These are phyloP conservation scores for Heterodera carotae DNA, from an alignment of 1,140 invertebrate genomes.

Conservation along the genomic window DNA sequence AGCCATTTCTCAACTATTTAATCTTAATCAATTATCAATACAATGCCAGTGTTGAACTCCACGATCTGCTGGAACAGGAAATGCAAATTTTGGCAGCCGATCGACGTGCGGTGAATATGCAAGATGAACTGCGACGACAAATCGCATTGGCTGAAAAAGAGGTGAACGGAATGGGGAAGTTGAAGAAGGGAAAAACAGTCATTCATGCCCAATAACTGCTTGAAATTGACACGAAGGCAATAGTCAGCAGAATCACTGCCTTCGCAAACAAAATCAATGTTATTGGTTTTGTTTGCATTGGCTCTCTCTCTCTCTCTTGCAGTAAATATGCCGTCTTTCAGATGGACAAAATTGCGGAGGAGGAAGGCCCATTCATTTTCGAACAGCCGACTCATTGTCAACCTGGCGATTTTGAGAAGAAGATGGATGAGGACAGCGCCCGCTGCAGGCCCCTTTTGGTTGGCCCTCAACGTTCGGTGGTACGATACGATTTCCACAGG, in stretches of 20 bases:
- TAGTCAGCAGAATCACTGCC: too few species aligned
- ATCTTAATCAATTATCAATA: background rate
- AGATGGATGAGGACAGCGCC: constrained; percentile 10
- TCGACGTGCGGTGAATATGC: background rate
- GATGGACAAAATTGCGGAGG: background rate
- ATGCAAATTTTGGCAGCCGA: constrained; percentile 11
- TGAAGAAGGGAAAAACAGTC: background rate
- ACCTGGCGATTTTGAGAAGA: constrained; percentile 7
- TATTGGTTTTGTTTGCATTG: too few species aligned
- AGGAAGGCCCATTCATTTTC: constrained; percentile 3
- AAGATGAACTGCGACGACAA: background rate
- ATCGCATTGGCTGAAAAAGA: background rate
- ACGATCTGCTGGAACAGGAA: constrained; percentile 21
- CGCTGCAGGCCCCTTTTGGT: constrained; percentile 17
- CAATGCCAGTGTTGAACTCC: constrained; percentile 15
- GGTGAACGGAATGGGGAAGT: background rate
- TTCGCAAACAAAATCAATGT: too few species aligned
- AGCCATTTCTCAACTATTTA: constrained; percentile 14
- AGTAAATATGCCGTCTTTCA: too few species aligned
- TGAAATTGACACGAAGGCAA: too few species aligned
- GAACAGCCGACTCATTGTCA: constrained; percentile 1
- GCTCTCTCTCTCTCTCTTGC: too few species aligned
- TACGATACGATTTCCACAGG: background rate
- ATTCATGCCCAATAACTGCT: background rate
- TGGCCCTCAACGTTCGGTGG: background rate